phyloP scores from a whole-genome alignment of 1,140 invertebrate species.

The Drosophila lacertosa region DNA sequence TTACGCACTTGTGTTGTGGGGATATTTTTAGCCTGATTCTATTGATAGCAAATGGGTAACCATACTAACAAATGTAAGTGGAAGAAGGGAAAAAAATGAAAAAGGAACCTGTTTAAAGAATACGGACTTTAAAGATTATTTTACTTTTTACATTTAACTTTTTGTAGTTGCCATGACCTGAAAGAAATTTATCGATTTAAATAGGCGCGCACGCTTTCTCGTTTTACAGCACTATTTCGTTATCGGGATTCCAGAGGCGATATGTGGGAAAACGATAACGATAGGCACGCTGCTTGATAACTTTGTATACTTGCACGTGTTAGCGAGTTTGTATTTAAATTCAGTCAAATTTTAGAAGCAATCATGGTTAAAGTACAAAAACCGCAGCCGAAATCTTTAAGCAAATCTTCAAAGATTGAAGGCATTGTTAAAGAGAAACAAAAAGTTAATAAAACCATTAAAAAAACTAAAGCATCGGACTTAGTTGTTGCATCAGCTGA shows the following conservation, averaged over 20 bases:
- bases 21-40: constrained; percentile 61
- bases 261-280: constrained; percentile 2
- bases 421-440: constrained; percentile 57
- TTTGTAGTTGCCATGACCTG: too few species aligned
- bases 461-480: constrained; percentile 27
- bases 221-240: constrained; percentile 7
- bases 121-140: too few species aligned
- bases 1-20: constrained; percentile 58
- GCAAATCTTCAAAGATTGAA: constrained; percentile 49
- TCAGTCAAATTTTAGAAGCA: constrained; percentile 16
- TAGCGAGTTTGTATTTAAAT: constrained; percentile 52
- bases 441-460: constrained; percentile 36
- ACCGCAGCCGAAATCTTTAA: constrained; percentile 63
- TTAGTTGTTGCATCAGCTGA: neutral
- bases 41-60: constrained; percentile 17
- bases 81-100: neutral
- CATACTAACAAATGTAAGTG: neutral
- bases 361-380: constrained; percentile 75
- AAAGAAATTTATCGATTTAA: too few species aligned
- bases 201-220: too few species aligned
- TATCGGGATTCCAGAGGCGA: neutral
- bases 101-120: too few species aligned
- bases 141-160: too few species aligned
- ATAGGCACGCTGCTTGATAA: constrained; percentile 7
- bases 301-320: constrained; percentile 41